A percentile compares a stretch with the other conserved stretches of the same genome.
Conservation (phyloP, 1,140 invertebrate species). For the Drosophila parabipectinata region DNA sequence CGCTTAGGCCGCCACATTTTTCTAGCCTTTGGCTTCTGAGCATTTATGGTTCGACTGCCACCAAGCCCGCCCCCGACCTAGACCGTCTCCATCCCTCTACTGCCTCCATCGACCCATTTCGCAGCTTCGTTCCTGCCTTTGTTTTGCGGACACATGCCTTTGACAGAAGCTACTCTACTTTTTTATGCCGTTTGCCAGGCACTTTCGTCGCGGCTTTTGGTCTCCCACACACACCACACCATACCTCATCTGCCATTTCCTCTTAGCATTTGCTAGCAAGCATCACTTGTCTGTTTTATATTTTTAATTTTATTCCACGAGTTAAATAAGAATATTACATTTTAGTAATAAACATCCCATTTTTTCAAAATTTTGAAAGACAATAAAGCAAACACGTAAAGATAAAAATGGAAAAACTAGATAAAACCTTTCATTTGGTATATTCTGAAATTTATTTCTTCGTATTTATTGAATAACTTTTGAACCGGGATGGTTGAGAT, state of each 20-base stretch:
- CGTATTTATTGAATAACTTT: too few relatives aligned
- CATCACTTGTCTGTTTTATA: too few relatives aligned
- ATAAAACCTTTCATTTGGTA: too few relatives aligned
- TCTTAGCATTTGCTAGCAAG: slow-evolving; percentile 1
- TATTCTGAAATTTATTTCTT: too few relatives aligned
- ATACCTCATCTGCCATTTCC: slow-evolving; percentile 16
- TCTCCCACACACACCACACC: not conserved
- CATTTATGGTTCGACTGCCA: slow-evolving; percentile 34
- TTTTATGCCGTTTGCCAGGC: slow-evolving; percentile 29
- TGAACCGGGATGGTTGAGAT: too few relatives aligned
- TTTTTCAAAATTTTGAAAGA: too few relatives aligned
- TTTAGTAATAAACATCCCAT: too few relatives aligned
- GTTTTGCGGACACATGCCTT: slow-evolving; percentile 38
- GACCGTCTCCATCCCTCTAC: not conserved
- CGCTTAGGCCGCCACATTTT: slow-evolving; percentile 29
- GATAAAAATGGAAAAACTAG: too few relatives aligned
- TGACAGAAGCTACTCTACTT: slow-evolving; percentile 11
- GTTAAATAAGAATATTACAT: too few relatives aligned
- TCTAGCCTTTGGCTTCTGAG: slow-evolving; percentile 52
- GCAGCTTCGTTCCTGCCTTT: slow-evolving; percentile 8
- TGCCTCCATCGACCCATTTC: not conserved
- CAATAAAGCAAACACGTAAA: too few relatives aligned
- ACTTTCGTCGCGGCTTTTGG: slow-evolving; percentile 35
- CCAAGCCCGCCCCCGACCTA: not conserved
- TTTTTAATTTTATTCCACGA: too few relatives aligned